These are phyloP conservation scores for Pteropus rufus DNA, from an alignment of 2,797 vertebrate genomes.

Conservation along the genomic window DNA sequence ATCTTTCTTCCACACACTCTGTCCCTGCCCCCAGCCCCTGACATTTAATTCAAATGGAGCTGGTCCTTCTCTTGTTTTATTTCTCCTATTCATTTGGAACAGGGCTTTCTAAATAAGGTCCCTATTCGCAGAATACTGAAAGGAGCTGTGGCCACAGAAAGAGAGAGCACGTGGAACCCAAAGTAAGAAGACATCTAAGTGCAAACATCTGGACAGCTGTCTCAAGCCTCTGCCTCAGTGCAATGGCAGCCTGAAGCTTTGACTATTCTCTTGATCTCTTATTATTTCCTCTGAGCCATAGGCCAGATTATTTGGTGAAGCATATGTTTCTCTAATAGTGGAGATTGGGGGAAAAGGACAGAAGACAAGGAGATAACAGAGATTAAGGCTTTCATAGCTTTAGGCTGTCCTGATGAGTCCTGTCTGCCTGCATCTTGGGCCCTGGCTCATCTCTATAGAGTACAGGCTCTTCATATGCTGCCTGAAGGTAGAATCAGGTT, in stretches of 20 bases:
- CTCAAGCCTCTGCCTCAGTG: neutral
- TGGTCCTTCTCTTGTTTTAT: neutral
- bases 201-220: neutral
- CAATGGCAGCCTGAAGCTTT: neutral
- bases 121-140: neutral
- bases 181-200: neutral
- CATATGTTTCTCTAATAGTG: neutral
- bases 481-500: neutral
- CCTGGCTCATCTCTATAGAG: neutral
- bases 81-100: neutral
- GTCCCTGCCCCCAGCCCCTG: neutral
- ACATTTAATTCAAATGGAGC: neutral
- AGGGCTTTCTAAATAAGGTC: neutral
- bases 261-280: neutral
- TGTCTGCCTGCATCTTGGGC: neutral
- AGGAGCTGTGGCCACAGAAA: neutral
- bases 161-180: neutral
- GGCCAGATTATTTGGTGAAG: neutral
- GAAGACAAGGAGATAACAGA: neutral
- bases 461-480: neutral
- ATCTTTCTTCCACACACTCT: neutral
- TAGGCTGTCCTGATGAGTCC: neutral
- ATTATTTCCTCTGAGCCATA: neutral
- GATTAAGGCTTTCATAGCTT: neutral
- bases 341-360: neutral